These are phyloP conservation scores for Piaya cayana DNA, from an alignment of 2,113 vertebrate genomes.

Conservation along the genomic window DNA sequence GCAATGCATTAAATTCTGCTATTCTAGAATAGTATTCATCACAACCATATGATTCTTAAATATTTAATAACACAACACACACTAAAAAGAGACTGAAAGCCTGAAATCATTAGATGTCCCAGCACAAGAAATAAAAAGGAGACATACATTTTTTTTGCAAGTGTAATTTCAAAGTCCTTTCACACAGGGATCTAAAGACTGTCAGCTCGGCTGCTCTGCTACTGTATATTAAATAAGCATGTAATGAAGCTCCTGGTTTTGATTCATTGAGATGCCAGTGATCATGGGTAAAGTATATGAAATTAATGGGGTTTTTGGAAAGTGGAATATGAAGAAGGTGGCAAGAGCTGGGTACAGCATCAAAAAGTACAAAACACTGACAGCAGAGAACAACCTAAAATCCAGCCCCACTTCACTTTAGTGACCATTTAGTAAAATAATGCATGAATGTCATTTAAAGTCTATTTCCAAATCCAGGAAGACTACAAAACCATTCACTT, in stretches of 20 bases:
- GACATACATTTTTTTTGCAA: background rate
- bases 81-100: background rate
- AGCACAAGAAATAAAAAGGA: conserved; percentile 8
- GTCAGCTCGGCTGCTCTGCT: background rate
- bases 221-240: conserved; percentile 24
- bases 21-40: background rate
- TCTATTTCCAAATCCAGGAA: background rate
- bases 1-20: background rate
- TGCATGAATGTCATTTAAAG: background rate
- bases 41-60: conserved; percentile 1
- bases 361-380: background rate
- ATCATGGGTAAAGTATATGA: background rate
- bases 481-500: background rate
- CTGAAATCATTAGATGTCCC: conserved; percentile 25
- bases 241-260: background rate
- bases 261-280: background rate
- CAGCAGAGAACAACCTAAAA: background rate
- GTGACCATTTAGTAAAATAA: background rate
- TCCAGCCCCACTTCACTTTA: background rate
- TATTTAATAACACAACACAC: conserved; percentile 51
- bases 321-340: background rate
- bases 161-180: conserved; percentile 32
- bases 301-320: background rate
- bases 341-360: background rate
- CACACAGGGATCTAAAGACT: conserved; percentile 12